Conservation (phyloP, 2,797 vertebrate species). For the Threskiornis aethiopicus region DNA sequence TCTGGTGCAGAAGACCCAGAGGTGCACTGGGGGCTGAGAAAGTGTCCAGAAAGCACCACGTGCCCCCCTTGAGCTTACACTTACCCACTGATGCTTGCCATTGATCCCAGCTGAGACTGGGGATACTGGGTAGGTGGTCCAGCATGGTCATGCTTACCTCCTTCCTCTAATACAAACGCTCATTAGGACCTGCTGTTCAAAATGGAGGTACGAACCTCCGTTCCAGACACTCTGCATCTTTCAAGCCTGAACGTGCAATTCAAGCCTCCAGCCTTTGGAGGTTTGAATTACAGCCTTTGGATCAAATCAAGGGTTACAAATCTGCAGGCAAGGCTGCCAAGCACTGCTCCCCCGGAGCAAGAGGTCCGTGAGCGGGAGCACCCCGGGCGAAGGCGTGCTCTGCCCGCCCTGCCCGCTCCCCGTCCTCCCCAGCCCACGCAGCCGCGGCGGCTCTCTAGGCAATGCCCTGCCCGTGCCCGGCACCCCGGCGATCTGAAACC, state of each 20-base stretch:
- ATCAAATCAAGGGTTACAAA: not conserved
- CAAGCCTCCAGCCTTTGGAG: not conserved
- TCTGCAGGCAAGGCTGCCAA: not conserved
- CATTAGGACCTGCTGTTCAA: not conserved
- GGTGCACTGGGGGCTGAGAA: not conserved
- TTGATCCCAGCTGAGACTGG: not conserved
- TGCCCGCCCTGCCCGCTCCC: not conserved
- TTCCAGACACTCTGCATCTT: not conserved
- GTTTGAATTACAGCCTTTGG: not conserved
- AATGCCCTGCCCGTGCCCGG: not conserved
- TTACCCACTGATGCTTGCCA: not conserved
- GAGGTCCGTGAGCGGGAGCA: not conserved
- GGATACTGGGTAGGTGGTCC: not conserved
- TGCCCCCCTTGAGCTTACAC: not conserved
- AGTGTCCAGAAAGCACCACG: not conserved
- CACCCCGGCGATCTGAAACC: not conserved
- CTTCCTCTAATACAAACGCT: not conserved
- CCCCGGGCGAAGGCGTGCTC: not conserved
- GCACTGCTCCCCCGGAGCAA: not conserved
- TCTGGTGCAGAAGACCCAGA: not conserved
- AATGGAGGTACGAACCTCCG: not conserved
- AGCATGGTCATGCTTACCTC: not conserved
- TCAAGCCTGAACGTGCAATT: not conserved
- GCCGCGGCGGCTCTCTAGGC: not conserved
- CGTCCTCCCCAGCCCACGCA: rapidly evolving